phyloP scores from a whole-genome alignment of 2,113 vertebrate species.

The Tapirus terrestris region DNA sequence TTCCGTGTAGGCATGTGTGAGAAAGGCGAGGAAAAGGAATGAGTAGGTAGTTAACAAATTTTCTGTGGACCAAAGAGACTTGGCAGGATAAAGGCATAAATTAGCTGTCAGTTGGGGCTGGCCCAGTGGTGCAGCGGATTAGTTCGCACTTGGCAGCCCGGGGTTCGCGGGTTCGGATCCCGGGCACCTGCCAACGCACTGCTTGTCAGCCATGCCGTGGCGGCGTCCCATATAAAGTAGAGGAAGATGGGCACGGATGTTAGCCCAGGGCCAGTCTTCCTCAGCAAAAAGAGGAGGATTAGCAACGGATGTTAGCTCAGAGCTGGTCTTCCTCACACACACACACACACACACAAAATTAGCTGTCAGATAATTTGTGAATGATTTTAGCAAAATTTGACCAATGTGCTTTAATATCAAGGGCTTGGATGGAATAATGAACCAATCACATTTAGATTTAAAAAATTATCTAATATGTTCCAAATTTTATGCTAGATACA shows the following conservation, averaged over 20 bases:
- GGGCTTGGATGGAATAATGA: neutral
- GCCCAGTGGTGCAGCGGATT: too few relatives aligned
- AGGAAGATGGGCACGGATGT: too few relatives aligned
- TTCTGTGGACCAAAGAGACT: neutral
- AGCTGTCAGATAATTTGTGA: neutral
- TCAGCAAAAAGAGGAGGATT: too few relatives aligned
- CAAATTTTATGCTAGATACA: neutral
- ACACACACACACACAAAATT: neutral
- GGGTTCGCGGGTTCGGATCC: too few relatives aligned
- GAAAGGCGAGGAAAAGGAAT: neutral
- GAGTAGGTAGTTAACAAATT: neutral
- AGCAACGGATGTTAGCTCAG: too few relatives aligned
- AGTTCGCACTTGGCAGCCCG: too few relatives aligned
- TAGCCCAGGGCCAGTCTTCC: too few relatives aligned
- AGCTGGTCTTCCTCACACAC: too few relatives aligned
- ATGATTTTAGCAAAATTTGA: neutral
- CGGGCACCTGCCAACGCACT: too few relatives aligned
- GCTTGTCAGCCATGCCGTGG: too few relatives aligned
- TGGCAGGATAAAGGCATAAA: neutral
- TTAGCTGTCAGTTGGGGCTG: neutral
- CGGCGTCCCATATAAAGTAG: too few relatives aligned
- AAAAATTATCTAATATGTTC: neutral
- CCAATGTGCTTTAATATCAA: neutral
- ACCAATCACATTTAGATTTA: neutral
- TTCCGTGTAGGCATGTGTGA: neutral